Percentiles rank a stretch among this genome's conserved stretches.
phyloP scores from a whole-genome alignment of 1,140 invertebrate genomes.

The Rhopalosiphum maidis region DNA sequence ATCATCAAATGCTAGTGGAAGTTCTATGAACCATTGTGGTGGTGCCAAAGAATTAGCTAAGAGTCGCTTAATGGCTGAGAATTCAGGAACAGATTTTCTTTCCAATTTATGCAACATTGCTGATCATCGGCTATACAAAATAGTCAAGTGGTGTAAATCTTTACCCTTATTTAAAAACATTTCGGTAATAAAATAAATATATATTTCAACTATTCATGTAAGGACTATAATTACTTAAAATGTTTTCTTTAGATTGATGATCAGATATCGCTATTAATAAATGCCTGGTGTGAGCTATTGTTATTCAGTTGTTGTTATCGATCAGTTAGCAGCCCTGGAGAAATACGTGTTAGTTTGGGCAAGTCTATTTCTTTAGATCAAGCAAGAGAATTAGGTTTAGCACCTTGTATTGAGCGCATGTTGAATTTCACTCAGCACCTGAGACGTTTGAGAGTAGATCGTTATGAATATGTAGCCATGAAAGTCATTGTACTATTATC shows the following conservation, averaged over 20 bases:
- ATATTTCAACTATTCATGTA: constrained; percentile 34
- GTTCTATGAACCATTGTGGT: constrained; percentile 45
- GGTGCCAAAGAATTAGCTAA: constrained; percentile 64
- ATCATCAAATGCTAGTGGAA: constrained; percentile 46
- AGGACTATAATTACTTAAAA: background rate
- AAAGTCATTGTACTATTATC: constrained; percentile 94
- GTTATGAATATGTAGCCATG: constrained; percentile 96
- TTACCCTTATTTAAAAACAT: constrained; percentile 96
- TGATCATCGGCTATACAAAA: constrained; percentile 94
- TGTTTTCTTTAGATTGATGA: constrained; percentile 81
- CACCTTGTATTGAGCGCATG: constrained; percentile 91
- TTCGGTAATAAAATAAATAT: constrained; percentile 69
- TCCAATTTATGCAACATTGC: constrained; percentile 91
- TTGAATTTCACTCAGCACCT: constrained; percentile 93
- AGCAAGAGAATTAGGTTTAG: constrained; percentile 73
- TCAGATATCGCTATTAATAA: constrained; percentile 94
- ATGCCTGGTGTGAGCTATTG: constrained; percentile 96
- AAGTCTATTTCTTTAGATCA: constrained; percentile 79
- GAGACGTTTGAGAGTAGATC: constrained; percentile 86
- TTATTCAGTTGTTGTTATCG: constrained; percentile 92
- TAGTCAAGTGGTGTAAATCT: constrained; percentile 98
- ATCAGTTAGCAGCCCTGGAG: constrained; percentile 83
- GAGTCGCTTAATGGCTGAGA: constrained; percentile 62
- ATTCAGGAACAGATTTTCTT: constrained; percentile 75
- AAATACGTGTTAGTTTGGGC: constrained; percentile 80